Percentiles rank a stretch among this genome's conserved stretches.
Evolutionary conservation across 2,888 invertebrate species (phyloP).

Genomic region (Phorcus lineatus): DNA sequence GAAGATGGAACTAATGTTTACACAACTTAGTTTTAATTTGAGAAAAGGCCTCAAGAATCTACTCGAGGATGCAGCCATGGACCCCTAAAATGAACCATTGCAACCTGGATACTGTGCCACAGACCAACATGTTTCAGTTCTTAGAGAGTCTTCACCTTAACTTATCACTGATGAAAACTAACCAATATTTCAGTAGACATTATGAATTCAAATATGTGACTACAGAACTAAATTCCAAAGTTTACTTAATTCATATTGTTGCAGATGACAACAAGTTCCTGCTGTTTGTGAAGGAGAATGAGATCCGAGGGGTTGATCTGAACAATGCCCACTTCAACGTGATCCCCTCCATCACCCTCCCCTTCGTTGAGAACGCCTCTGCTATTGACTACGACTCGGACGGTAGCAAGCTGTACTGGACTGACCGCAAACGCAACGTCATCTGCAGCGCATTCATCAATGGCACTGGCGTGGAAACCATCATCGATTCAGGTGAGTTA

Average conservation of each 20-base stretch:
- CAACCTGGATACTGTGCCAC: too few relatives aligned
- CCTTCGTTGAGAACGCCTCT: constrained; percentile 84
- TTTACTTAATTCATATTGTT: constrained; percentile 53
- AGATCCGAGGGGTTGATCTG: constrained; percentile 88
- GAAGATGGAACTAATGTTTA: too few relatives aligned
- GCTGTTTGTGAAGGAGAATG: constrained; percentile 80
- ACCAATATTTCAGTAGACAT: too few relatives aligned
- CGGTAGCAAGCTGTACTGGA: constrained; percentile 85
- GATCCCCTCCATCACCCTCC: constrained; percentile 87
- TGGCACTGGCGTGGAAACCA: constrained; percentile 83
- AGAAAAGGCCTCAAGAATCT: too few relatives aligned
- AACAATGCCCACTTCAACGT: constrained; percentile 85
- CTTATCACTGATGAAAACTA: too few relatives aligned
- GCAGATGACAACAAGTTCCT: constrained; percentile 87
- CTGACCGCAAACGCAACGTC: constrained; percentile 82
- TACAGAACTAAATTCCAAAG: too few relatives aligned
- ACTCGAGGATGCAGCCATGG: too few relatives aligned
- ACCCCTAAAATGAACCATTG: too few relatives aligned
- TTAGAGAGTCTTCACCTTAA: too few relatives aligned
- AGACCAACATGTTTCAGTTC: too few relatives aligned
- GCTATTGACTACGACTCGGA: constrained; percentile 77
- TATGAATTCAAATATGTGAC: too few relatives aligned
- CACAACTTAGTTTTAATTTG: too few relatives aligned
- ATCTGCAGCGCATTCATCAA: constrained; percentile 83
- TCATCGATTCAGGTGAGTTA: constrained; percentile 83